Evolutionary conservation across 2,888 invertebrate genomes (phyloP).

Genomic region (Mystacides longicornis): DNA sequence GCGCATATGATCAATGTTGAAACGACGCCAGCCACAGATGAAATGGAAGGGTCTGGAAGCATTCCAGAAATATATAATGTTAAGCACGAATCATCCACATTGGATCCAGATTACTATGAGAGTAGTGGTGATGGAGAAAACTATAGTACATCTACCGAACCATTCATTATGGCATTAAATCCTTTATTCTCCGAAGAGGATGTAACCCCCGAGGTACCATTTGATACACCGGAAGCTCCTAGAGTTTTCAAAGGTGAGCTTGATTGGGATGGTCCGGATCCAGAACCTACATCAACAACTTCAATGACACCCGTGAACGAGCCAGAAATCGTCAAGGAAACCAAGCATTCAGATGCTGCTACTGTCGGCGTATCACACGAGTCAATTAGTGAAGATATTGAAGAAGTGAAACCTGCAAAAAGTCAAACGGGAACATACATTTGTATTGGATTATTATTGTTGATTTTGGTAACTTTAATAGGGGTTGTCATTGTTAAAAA

Average conservation of each 20-base stretch:
- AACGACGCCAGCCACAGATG: constrained; percentile 7
- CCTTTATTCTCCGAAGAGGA: constrained; percentile 16
- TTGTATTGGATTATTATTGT: constrained; percentile 54
- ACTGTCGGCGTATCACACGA: constrained; percentile 7
- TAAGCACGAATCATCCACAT: background rate
- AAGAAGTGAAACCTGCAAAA: constrained; percentile 30
- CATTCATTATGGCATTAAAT: constrained; percentile 19
- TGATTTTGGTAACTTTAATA: constrained; percentile 57
- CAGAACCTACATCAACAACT: constrained; percentile 6
- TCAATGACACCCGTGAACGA: constrained; percentile 14
- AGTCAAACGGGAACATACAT: constrained; percentile 53
- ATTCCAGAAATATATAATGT: constrained; percentile 30
- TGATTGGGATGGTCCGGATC: constrained; percentile 25
- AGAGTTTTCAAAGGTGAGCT: constrained; percentile 18
- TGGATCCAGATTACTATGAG: constrained; percentile 8
- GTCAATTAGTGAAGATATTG: constrained; percentile 16
- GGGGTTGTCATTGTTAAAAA: constrained; percentile 58
- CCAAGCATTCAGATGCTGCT: constrained; percentile 2
- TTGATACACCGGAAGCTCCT: constrained; percentile 11
- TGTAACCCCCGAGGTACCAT: constrained; percentile 12
- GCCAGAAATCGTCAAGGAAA: constrained; percentile 8
- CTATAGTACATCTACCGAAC: constrained; percentile 16
- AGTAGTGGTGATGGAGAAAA: constrained; percentile 19
- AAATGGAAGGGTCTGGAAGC: constrained; percentile 32
- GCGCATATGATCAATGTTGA: background rate